Evolutionary conservation across 2,113 vertebrate species (phyloP).

Genomic region (Alouatta palliata): DNA sequence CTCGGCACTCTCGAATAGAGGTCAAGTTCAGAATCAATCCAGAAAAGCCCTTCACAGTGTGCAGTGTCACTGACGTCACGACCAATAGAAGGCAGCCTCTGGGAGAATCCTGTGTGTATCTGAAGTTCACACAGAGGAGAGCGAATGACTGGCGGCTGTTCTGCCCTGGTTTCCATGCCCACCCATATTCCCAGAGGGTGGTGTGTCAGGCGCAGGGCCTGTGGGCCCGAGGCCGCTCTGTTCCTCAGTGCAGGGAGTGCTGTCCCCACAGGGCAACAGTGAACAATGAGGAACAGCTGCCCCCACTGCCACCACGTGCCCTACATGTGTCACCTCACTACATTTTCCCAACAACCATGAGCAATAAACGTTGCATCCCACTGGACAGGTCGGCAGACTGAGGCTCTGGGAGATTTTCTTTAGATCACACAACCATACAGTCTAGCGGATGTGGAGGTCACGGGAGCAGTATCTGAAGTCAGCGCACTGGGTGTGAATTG

Average conservation of each 20-base stretch:
- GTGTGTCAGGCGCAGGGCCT: neutral
- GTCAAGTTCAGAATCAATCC: neutral
- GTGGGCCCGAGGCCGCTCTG: too few relatives aligned
- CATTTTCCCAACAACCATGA: accelerated
- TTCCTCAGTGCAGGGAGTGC: accelerated
- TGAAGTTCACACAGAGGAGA: neutral
- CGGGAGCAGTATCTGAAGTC: neutral
- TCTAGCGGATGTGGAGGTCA: too few relatives aligned
- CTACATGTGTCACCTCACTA: neutral
- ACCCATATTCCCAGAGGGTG: neutral
- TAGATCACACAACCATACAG: accelerated
- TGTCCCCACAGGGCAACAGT: too few relatives aligned
- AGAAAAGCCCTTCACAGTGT: neutral
- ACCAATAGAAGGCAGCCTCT: neutral
- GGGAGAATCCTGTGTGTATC: neutral
- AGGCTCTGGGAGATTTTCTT: neutral
- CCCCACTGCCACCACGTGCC: neutral
- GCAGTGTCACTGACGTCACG: neutral
- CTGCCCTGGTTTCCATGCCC: neutral
- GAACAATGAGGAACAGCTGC: neutral
- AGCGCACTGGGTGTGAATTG: neutral
- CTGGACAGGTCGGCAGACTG: neutral
- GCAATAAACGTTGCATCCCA: accelerated
- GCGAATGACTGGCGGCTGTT: neutral
- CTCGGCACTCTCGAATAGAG: neutral